A percentile compares a stretch with the other conserved stretches of the same genome.
Evolutionary conservation across 2,888 invertebrate species (phyloP).

Genomic region (Toxonevra muliebris): DNA sequence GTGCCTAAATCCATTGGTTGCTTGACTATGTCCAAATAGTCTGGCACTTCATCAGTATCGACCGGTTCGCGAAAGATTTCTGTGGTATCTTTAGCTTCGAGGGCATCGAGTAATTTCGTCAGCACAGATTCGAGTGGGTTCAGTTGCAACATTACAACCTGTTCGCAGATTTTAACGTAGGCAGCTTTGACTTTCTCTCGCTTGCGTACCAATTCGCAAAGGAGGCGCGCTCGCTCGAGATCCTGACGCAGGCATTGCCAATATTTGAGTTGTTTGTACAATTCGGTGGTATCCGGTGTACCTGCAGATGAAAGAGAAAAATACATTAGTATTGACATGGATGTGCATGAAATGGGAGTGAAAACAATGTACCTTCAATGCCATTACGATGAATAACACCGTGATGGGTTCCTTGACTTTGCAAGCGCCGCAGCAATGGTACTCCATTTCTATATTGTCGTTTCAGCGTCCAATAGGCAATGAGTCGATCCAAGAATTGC

Average conservation of each 20-base stretch:
- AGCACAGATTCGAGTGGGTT: constrained; percentile 85
- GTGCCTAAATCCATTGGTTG: constrained; percentile 90
- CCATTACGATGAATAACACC: constrained; percentile 68
- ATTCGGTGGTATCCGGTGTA: constrained; percentile 75
- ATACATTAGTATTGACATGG: neutral
- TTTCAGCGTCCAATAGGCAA: constrained; percentile 98
- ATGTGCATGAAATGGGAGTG: constrained; percentile 8
- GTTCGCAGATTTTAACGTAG: constrained; percentile 80
- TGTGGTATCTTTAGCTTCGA: constrained; percentile 81
- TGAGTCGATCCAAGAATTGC: constrained; percentile 86
- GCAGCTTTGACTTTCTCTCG: constrained; percentile 94
- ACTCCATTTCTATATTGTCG: constrained; percentile 95
- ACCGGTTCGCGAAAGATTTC: constrained; percentile 95
- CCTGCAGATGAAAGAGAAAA: constrained; percentile 38
- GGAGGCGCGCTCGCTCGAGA: constrained; percentile 86
- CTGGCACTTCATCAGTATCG: constrained; percentile 86
- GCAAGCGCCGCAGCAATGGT: constrained; percentile 86
- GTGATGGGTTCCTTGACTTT: constrained; percentile 69
- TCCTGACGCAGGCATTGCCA: constrained; percentile 95
- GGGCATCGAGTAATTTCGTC: constrained; percentile 77
- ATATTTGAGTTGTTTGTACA: constrained; percentile 88
- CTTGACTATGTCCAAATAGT: constrained; percentile 85
- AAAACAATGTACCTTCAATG: constrained; percentile 66
- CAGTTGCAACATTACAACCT: constrained; percentile 81
- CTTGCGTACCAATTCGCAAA: constrained; percentile 95